Conservation (phyloP, 1,140 invertebrate genomes). For the Anastrepha obliqua region DNA sequence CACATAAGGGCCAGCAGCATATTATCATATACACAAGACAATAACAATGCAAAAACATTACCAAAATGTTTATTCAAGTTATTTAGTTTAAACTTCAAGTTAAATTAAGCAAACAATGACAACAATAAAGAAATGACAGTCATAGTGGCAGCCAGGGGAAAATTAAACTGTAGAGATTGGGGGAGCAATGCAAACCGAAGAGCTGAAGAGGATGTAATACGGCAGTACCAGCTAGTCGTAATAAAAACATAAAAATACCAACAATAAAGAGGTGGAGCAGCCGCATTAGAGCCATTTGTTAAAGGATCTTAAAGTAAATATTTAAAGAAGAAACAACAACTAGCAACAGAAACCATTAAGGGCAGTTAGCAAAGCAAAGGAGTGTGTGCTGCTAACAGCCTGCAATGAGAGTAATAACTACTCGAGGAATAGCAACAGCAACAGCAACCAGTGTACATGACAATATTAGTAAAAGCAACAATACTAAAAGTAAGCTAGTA, state of each 20-base stretch:
- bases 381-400: not conserved
- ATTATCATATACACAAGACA: not conserved
- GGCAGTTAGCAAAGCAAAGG: not conserved
- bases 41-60: constrained; percentile 46
- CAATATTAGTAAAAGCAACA: constrained; percentile 46
- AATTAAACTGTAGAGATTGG: not conserved
- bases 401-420: constrained; percentile 13
- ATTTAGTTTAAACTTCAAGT: constrained; percentile 57
- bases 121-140: constrained; percentile 23
- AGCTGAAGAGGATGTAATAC: not conserved
- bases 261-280: not conserved
- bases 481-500: not conserved
- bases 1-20: constrained; percentile 1
- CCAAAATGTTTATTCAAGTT: constrained; percentile 55
- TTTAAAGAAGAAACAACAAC: constrained; percentile 51
- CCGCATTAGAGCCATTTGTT: constrained; percentile 47
- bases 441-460: constrained; percentile 1
- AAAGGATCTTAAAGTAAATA: constrained; percentile 55
- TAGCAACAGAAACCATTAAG: constrained; percentile 6
- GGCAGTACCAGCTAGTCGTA: not conserved
- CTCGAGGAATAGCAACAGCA: not conserved
- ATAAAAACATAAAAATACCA: constrained; percentile 31
- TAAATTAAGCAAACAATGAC: constrained; percentile 56
- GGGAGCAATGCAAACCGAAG: not conserved
- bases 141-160: not conserved